Percentiles rank a stretch among this genome's conserved stretches.
Conservation (phyloP, 2,888 invertebrate genomes). For the Agrochola lota region DNA sequence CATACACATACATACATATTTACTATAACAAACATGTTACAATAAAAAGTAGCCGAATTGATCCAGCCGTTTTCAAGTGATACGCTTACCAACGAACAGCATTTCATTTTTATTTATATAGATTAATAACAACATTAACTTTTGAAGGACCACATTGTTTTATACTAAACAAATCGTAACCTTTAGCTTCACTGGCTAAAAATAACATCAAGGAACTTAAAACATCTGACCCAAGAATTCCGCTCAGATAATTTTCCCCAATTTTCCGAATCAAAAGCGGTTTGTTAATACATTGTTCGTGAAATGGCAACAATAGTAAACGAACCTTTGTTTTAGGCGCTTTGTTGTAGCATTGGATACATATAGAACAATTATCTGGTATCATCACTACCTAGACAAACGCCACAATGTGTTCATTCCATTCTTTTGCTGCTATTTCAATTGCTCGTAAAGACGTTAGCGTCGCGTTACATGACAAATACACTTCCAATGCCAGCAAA, state of each 20-base stretch:
- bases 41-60: neutral
- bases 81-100: neutral
- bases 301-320: constrained; percentile 65
- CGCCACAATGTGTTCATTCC: constrained; percentile 12
- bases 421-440: constrained; percentile 18
- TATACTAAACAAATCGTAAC: constrained; percentile 5
- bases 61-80: neutral
- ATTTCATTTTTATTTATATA: neutral
- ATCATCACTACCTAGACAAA: constrained; percentile 27
- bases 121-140: neutral
- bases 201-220: constrained; percentile 36
- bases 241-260: constrained; percentile 56
- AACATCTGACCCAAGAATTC: constrained; percentile 44
- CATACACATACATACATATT: no score
- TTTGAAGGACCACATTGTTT: neutral
- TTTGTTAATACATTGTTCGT: constrained; percentile 61
- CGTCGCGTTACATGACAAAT: constrained; percentile 7
- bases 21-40: neutral
- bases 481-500: constrained; percentile 23
- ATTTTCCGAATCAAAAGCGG: constrained; percentile 61
- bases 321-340: constrained; percentile 64
- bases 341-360: constrained; percentile 52
- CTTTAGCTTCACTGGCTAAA: constrained; percentile 3
- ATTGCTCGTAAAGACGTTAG: constrained; percentile 2
- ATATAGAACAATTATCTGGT: constrained; percentile 28